These are phyloP conservation scores for Notodonta dromedarius DNA, from an alignment of 2,888 invertebrate species.

Conservation along the genomic window DNA sequence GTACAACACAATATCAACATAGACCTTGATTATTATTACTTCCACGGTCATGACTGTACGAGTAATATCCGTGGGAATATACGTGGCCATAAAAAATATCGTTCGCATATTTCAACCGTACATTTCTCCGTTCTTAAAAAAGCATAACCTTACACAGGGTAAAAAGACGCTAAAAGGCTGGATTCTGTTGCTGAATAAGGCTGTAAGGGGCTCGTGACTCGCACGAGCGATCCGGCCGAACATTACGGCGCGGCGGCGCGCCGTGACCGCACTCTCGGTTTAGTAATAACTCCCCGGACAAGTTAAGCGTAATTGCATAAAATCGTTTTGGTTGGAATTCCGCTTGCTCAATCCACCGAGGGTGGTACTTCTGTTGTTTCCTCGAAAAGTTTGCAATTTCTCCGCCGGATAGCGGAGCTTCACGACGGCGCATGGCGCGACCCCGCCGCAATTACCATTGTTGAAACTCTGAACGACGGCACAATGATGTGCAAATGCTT, in stretches of 20 bases:
- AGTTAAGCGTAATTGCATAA: constrained; percentile 79
- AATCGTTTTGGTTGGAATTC: constrained; percentile 79
- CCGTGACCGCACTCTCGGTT: constrained; percentile 70
- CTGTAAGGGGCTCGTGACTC: constrained; percentile 69
- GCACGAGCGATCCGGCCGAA: constrained; percentile 49
- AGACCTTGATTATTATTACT: no score
- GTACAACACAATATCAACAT: no score
- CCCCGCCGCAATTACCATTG: neutral
- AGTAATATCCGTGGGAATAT: constrained; percentile 10
- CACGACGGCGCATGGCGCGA: constrained; percentile 19
- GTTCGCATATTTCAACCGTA: constrained; percentile 19
- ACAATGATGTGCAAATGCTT: neutral
- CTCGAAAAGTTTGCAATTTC: constrained; percentile 63
- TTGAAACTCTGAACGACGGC: neutral
- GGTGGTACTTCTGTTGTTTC: constrained; percentile 62
- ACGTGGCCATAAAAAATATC: constrained; percentile 1
- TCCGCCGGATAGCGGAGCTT: constrained; percentile 33
- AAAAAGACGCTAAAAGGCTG: constrained; percentile 50
- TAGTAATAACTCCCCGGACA: constrained; percentile 76
- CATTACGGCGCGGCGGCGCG: constrained; percentile 31
- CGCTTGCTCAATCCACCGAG: constrained; percentile 71
- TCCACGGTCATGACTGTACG: no score
- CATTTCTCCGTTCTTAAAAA: constrained; percentile 35
- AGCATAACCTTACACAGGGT: constrained; percentile 50
- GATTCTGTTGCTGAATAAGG: constrained; percentile 55